phyloP scores from a whole-genome alignment of 2,113 vertebrate species.

The Misgurnus anguillicaudatus region DNA sequence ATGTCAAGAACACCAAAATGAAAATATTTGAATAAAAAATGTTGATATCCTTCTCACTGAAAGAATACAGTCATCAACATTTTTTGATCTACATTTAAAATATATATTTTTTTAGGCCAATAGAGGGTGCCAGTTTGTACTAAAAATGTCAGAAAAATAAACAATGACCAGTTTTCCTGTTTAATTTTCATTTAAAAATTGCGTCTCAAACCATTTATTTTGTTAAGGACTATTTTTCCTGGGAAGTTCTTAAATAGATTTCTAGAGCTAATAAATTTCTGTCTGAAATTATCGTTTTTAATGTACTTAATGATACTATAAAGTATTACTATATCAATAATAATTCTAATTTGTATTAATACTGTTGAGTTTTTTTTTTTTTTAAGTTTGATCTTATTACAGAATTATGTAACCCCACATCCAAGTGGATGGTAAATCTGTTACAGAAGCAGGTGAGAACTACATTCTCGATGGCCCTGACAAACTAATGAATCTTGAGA shows the following conservation, averaged over 20 bases:
- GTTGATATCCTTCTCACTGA: no score
- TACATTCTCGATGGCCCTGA: neutral
- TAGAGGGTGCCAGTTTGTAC: neutral
- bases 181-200: neutral
- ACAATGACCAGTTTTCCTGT: neutral
- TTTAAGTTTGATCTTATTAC: constrained; percentile 2
- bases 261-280: neutral
- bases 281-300: no score
- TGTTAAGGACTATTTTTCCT: no score
- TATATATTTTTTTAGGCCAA: neutral
- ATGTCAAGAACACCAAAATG: no score
- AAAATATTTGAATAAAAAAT: no score
- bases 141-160: neutral
- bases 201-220: no score
- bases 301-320: no score
- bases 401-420: neutral
- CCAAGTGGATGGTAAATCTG: neutral
- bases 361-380: no score
- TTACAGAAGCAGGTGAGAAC: neutral
- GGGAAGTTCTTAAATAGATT: neutral
- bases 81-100: neutral
- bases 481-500: neutral
- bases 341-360: no score
- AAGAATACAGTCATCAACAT: neutral
- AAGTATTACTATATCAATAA: no score